Conservation (phyloP, 2,113 vertebrate genomes). For the Ciconia maguari region DNA sequence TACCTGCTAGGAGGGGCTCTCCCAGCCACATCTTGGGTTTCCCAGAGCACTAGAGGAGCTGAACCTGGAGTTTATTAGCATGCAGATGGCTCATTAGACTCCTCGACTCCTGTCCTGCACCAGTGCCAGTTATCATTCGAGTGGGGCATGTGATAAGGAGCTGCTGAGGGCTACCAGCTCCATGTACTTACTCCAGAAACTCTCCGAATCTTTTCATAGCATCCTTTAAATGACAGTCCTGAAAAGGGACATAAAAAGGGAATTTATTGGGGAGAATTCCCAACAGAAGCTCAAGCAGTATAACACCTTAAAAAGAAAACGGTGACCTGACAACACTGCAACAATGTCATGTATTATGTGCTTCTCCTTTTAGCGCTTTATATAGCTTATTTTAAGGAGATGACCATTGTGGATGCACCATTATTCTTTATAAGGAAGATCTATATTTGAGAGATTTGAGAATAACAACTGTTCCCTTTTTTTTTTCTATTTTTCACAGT, state of each 20-base stretch:
- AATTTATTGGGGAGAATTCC: slow-evolving; percentile 54
- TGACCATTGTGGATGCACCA: background rate
- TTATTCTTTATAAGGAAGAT: slow-evolving; percentile 43
- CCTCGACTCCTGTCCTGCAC: background rate
- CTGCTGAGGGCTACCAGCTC: background rate
- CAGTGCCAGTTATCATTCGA: background rate
- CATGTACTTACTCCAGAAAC: background rate
- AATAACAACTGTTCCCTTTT: background rate
- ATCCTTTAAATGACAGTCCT: background rate
- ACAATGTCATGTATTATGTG: slow-evolving; percentile 14
- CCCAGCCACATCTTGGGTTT: background rate
- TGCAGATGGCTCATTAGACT: background rate
- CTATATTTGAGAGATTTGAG: slow-evolving; percentile 16
- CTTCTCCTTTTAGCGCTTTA: slow-evolving; percentile 13
- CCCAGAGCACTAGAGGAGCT: background rate
- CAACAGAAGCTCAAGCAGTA: slow-evolving; percentile 9
- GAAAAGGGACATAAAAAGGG: background rate
- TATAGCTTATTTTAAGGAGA: slow-evolving; percentile 26
- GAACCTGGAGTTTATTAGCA: fast-evolving
- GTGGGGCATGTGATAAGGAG: background rate
- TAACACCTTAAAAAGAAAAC: slow-evolving; percentile 25
- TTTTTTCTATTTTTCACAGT: background rate
- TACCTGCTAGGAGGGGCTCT: background rate
- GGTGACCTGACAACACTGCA: slow-evolving; percentile 11
- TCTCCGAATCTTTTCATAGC: background rate